Base-by-base conservation (phyloP, 2,888 invertebrate species). In the Cephus spinipes region DNA sequence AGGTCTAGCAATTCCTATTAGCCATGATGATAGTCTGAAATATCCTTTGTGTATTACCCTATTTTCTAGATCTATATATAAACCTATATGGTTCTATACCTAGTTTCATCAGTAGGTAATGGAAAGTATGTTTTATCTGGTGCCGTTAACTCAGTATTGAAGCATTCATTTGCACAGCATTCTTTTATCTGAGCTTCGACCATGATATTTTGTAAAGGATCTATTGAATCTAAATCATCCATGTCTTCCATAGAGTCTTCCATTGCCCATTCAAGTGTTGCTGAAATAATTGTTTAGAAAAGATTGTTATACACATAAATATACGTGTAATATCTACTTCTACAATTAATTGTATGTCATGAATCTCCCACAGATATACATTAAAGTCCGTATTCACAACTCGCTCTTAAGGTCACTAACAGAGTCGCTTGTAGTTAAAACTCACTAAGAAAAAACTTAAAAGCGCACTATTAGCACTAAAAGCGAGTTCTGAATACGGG, bases 71-170 rank as follows among this genome's bases (percentile, higher is more conserved):
- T 15, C 3, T 31, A 12, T 23, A 15, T 55, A 9, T 55, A 55
- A 55, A 55, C 2, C 6, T 55, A 55, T 55, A 55, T 55, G 33
- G 12, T 3, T 77, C 34, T 55, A n/a, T 80, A 83, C 82, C 80
- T 80, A n/a, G 77, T 75, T 69, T 77, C 75, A 55, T 83, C 81
- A 3, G 55, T 79, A 11, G 81, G 79, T 36, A 79, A 77, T 32
- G 80, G 81, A 55, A 81, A 79, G 75, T 80, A 80, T 35, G 74
- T 73, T 79, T 81, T 81, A 30, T 73, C 75, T 0, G 82, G 76
- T 11, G 76, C 76, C 2, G 78, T 76, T 12, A 40, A 31, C 23
- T 80, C 79, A 3, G 77, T 77, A 69, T 79, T 78, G 1, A 31
- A 12, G 55, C 79, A 79, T 6, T 35, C 74, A 3, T 73, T 73